Base-by-base conservation (phyloP, 2,888 invertebrate species). In the Diarsia brunnea region DNA sequence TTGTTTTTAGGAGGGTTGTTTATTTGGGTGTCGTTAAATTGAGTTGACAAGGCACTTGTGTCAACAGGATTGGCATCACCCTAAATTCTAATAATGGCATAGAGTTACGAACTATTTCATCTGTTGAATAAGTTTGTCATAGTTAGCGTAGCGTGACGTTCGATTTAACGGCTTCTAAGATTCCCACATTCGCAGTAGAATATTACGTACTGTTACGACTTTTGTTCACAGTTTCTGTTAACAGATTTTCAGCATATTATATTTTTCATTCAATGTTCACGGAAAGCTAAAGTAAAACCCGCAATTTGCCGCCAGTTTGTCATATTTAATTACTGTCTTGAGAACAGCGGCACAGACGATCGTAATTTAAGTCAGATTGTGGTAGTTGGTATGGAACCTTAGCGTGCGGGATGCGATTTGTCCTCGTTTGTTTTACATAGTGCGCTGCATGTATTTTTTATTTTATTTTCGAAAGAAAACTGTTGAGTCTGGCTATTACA, bases 281-380 rank as follows among this genome's bases (percentile, higher is more conserved):
- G 69, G 67, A 73, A 81, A 82, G 68, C 65, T 78, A 73, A 64
- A 75, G 77, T 73, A 73, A 84, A 75, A 69, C 61, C 73, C 71
- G 64, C 69, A 77, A 85, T 85, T 85, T 84, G 71, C 76, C 73
- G 69, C 75, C 79, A 84, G 76, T 85, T 85, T 79, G 77, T 86
- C 85, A 86, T 81, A 86, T 85, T 85, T 86, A 85, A 85, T 85
- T 81, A 85, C 74, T 76, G 84, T 84, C 81, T 86, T 80, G 82
- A 85, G 86, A 85, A 85, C 81, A 84, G 81, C 73, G 71, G 74
- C 75, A 47, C 73, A 75, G 78, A 63, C 74, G 69, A 75, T 66
- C 80, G 78, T 83, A 80, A 78, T 78, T 84, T 85, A 75, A 75
- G 69, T 69, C 67, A 66, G 73, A 70, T 72, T 85, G 81, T 69